phyloP scores from a whole-genome alignment of 2,113 vertebrate species.

The Tamias sibiricus region DNA sequence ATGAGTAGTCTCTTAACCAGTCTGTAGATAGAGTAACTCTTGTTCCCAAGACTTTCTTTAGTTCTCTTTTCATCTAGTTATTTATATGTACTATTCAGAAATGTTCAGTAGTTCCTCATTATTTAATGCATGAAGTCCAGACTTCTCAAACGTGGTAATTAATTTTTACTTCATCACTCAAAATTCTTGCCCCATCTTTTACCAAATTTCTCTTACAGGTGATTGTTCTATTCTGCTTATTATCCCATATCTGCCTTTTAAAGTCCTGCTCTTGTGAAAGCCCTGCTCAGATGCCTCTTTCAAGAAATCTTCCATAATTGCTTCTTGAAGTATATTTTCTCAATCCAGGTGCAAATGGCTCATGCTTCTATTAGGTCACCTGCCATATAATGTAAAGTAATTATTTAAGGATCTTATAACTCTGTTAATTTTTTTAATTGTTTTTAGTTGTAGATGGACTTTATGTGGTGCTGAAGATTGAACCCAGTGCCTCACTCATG shows the following conservation, averaged over 20 bases:
- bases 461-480: not conserved
- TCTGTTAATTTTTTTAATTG: not conserved
- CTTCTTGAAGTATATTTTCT: not conserved
- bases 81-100: not conserved
- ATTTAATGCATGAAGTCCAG: not conserved
- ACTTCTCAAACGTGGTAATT: not conserved
- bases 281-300: not conserved
- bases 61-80: not conserved
- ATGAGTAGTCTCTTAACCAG: not conserved
- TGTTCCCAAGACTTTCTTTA: not conserved
- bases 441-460: not conserved
- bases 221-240: not conserved
- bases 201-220: not conserved
- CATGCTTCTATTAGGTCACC: not conserved
- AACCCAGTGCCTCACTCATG: too few species aligned
- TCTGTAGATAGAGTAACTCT: not conserved
- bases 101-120: not conserved
- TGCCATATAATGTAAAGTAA: not conserved
- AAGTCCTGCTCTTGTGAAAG: not conserved
- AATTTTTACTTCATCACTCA: not conserved
- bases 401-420: not conserved
- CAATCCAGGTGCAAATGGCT: not conserved
- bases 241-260: not conserved
- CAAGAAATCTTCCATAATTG: not conserved
- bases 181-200: not conserved